Conservation (phyloP, 2,797 vertebrate genomes). For the Jordanella pulchra region DNA sequence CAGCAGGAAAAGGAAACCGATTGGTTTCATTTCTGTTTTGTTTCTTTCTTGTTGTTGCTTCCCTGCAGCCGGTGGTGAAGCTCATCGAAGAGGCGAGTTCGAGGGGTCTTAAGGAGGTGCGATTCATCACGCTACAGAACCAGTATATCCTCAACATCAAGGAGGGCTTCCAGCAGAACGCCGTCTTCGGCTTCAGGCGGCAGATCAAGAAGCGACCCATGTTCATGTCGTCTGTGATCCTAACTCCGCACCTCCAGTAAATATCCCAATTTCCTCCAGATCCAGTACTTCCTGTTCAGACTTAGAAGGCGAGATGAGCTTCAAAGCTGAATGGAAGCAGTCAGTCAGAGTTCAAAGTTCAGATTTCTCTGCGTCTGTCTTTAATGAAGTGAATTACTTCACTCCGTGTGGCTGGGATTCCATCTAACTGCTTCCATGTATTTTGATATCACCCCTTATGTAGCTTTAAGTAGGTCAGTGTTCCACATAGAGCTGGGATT, state of each 20-base stretch:
- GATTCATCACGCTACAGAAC: conserved; percentile 96
- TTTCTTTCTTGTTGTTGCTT: background rate
- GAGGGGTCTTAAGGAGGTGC: conserved; percentile 93
- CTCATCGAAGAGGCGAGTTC: conserved; percentile 93
- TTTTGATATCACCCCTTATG: too few relatives aligned
- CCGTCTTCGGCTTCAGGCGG: conserved; percentile 88
- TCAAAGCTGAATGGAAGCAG: too few relatives aligned
- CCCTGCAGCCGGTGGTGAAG: conserved; percentile 88
- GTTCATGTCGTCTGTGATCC: conserved; percentile 89
- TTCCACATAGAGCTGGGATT: background rate
- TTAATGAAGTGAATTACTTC: too few relatives aligned
- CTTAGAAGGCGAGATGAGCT: background rate
- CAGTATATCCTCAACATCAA: conserved; percentile 95
- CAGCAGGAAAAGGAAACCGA: conserved; percentile 7
- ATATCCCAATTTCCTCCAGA: conserved; percentile 54
- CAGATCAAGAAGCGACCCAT: conserved; percentile 94
- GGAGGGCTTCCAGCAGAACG: conserved; percentile 93
- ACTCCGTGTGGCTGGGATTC: too few relatives aligned
- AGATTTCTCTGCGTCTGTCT: too few relatives aligned
- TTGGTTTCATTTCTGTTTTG: background rate
- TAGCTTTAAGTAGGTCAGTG: background rate
- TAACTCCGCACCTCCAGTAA: conserved; percentile 91
- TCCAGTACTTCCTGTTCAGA: background rate
- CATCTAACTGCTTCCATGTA: background rate
- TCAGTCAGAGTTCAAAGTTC: too few relatives aligned